Evolutionary conservation across 2,888 invertebrate species (phyloP).

Genomic region (Ptilodon capucinus): DNA sequence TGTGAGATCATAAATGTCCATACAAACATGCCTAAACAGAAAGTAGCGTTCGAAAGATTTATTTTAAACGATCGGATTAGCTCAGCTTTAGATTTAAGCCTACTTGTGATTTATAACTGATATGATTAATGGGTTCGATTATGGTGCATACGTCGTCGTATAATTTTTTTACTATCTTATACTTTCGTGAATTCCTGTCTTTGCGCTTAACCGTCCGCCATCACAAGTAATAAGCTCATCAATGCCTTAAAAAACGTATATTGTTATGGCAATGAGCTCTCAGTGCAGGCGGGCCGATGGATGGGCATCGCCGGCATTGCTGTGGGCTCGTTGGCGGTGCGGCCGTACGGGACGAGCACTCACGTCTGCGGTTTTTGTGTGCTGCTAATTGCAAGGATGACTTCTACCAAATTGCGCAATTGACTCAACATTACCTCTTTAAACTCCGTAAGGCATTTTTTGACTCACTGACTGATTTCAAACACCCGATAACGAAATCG

Average conservation of each 20-base stretch:
- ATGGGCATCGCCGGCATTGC: conserved; percentile 51
- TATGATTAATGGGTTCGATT: conserved; percentile 6
- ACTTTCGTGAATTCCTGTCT: conserved; percentile 9
- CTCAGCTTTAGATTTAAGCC: conserved; percentile 10
- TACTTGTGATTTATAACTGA: conserved; percentile 12
- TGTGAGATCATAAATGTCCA: conserved; percentile 29
- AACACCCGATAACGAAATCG: conserved; percentile 45
- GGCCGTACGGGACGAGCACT: conserved; percentile 39
- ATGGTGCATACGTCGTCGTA: conserved; percentile 1
- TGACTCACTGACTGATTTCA: conserved; percentile 43
- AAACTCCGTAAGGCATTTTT: conserved; percentile 47
- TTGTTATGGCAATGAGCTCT: conserved; percentile 37
- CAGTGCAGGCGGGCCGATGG: conserved; percentile 42
- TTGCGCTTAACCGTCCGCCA: conserved; percentile 17
- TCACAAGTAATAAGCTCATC: conserved; percentile 27
- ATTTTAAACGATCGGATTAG: conserved; percentile 10
- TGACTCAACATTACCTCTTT: conserved; percentile 41
- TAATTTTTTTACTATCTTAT: conserved; percentile 5
- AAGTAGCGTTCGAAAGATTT: conserved; percentile 28
- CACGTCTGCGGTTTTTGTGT: conserved; percentile 60
- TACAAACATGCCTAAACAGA: conserved; percentile 24
- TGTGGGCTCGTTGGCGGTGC: conserved; percentile 49
- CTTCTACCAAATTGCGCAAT: conserved; percentile 67
- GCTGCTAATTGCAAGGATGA: conserved; percentile 61
- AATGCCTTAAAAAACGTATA: conserved; percentile 37